Evolutionary conservation across 2,113 vertebrate species (phyloP), one percentile per base, ranked within the genome.

Genomic region (Pimephales promelas): DNA sequence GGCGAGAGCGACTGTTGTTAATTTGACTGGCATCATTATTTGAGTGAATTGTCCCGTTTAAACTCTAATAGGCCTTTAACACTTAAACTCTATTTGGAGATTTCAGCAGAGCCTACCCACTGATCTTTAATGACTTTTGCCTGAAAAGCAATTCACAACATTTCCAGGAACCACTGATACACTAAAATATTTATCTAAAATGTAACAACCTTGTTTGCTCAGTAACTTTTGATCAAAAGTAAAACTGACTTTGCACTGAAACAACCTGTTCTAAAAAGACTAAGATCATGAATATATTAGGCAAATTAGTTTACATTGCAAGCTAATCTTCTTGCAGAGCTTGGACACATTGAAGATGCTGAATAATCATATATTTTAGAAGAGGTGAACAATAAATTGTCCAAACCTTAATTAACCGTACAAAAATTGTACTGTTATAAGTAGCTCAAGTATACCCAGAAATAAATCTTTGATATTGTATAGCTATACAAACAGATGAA

Each of bases 21-120:
- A 47, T 36, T 40, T 26, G 43, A n/a, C 43, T 54, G 59, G 8
- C 28, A 24, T 62, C 73, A 83, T 36, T 66, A 77, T 77, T 83
- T 56, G 82, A 40, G 72, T 24, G 10, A 77, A 62, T 34, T 16
- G n/a, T 43, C 59, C 26, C 9, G 43, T 49, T 64, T 52, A 83
- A 52, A 76, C 61, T 72, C 7, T 36, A 49, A 77, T 26, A 14
- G 31, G 13, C 8, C 16, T 34, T 73, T 18, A 66, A 66, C 66
- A 56, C 26, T 20, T 40, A 22, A 56, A 26, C 34, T 78, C n/a
- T 45, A 9, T 45, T 24, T 45, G 9, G 34, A 43, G 31, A 36
- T 43, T 59, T 22, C 7, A 77, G 28, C 34, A 59, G 31, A 77
- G 52, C 54, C 20, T 57, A 10, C 10, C 10, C 20, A 76, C 28